phyloP scores from a whole-genome alignment of 2,888 invertebrate genomes.

The Nomada hirtipes region DNA sequence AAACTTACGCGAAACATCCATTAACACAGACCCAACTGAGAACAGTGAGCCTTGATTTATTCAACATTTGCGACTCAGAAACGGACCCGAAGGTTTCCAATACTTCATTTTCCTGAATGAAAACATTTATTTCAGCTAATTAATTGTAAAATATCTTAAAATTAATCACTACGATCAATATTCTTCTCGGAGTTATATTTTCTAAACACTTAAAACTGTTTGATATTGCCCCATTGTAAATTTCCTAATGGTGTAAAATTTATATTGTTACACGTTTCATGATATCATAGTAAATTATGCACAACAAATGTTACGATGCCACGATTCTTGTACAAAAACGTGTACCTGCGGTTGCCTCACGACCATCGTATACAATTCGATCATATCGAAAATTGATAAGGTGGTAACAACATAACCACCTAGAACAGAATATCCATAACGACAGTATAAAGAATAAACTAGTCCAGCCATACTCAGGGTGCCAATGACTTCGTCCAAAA shows the following conservation, averaged over 20 bases:
- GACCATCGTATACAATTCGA: not conserved
- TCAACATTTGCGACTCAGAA: not conserved
- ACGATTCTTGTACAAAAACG: not conserved
- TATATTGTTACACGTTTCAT: too few species aligned
- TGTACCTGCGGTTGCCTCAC: conserved; percentile 8
- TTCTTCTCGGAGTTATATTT: too few species aligned
- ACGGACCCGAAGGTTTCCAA: too few species aligned
- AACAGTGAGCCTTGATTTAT: not conserved
- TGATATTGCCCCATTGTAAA: too few species aligned
- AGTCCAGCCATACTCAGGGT: conserved; percentile 61
- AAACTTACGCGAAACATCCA: conserved; percentile 69
- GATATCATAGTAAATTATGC: too few species aligned
- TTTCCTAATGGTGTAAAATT: too few species aligned
- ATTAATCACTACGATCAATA: too few species aligned
- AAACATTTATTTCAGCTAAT: not conserved
- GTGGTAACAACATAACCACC: conserved; percentile 59
- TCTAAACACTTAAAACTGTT: too few species aligned
- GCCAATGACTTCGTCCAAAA: conserved; percentile 53
- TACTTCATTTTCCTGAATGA: conserved; percentile 7
- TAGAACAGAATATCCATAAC: conserved; percentile 54
- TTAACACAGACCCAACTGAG: conserved; percentile 65
- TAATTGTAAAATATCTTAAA: too few species aligned
- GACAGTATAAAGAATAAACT: conserved; percentile 65
- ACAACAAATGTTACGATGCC: too few species aligned
- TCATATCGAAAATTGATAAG: conserved; percentile 53